Base-by-base conservation (phyloP, 2,888 invertebrate genomes). In the Punctoribates punctum region DNA sequence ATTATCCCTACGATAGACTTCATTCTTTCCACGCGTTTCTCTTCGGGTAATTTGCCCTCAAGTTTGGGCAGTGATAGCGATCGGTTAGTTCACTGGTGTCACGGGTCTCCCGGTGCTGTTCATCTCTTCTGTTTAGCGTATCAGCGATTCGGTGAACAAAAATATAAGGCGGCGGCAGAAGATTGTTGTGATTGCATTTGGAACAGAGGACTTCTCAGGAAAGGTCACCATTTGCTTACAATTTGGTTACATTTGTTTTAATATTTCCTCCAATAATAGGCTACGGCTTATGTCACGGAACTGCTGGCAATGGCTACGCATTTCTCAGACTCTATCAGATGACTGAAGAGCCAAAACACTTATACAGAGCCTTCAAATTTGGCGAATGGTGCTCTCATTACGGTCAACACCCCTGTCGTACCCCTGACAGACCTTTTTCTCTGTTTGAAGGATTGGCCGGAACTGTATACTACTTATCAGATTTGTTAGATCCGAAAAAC, bases 81-180 rank as follows among this genome's bases (percentile, higher is more conserved):
- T 83, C 88, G 88, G 83, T 87, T 94, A 78, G 89, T 95, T 27
- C 95, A 95, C 81, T 95, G 94, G 94, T 95, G 95, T 84, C 94
- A 95, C 83, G 95, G 95, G n/a, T 92, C 94, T 25, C 92, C 94
- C 23, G 94, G 94, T 54, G 91, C 91, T 85, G 87, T 92, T 15
- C 88, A 90, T 80, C 85, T 82, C 29, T 79, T 89, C 80, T 84
- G 87, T 79, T 84, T 88, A 80, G 91, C 92, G 60, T 86, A 88
- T 82, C 86, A 90, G 86, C 91, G 91, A 83, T 78, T 38, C 20
- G 13, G 25, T 15, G 57, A 62, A 11, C 25, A 54, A 29, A 73
- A 9, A 48, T 73, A 78, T 51, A 29, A 78, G n/a, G 8, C 78
- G 48, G 76, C 57, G 60, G 93, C 93, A 17, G 78, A 88, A 72